Evolutionary conservation across 2,888 invertebrate species (phyloP), one percentile per base, ranked within the genome.

Genomic region (Pseudococcus viburni): DNA sequence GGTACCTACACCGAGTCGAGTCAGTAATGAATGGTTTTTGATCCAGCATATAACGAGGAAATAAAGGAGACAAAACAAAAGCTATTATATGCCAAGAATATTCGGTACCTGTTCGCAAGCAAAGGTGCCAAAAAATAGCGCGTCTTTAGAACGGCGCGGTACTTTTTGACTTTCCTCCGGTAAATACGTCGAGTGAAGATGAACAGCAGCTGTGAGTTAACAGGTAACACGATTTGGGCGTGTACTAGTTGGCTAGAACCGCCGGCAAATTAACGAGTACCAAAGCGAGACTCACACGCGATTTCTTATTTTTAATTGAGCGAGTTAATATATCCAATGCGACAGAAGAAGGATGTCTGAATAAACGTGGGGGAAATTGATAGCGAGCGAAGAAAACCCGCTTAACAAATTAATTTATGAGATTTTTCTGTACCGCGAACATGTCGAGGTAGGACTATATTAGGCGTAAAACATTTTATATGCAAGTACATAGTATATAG

Each of bases 171-270:
- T 26, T 64, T 64, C 6, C 64, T 19, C 64, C 64, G 2, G 64
- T 22, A 22, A 55, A 15, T 19, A 22, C 1, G 6, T 6, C 22
- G 22, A 7, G 64, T 22, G 39, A 4, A 33, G 77, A 39, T 26
- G 33, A 26, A 77, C 84, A n/a, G 84, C 84, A 84, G 48, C 84
- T 84, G 84, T 19, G 51, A 19, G 48, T 84, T 84, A 84, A 84
- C 84, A 84, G 84, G 84, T 84, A 84, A 84, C 84, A 84, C 84
- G 84, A 51, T 84, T 84, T 84, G 84, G 84, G 84, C 84, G 84
- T 84, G 48, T 26, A 26, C 22, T 83, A 46, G 42, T 22, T 46
- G 17, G 19, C 46, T 46, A 46, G 48, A 84, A 84, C 19, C 48
- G 51, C 12, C 84, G 51, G 84, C 84, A 84, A 84, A 84, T 84